Evolutionary conservation across 1,140 invertebrate genomes (phyloP).

Genomic region (Olivierus martensii): DNA sequence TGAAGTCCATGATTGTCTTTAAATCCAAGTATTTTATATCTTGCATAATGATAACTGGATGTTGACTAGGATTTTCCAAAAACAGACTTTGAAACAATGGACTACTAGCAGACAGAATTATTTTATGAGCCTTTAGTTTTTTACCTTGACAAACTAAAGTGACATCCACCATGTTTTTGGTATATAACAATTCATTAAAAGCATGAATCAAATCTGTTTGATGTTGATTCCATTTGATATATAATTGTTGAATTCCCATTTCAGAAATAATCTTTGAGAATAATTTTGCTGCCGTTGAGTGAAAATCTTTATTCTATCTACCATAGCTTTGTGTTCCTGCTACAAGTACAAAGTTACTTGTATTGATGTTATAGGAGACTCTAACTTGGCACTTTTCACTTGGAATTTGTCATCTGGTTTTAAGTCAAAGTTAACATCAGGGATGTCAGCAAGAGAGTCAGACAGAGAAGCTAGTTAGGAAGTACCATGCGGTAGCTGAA

Average conservation of each 20-base stretch:
- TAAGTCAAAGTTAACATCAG: no score
- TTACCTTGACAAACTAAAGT: slow-evolving; percentile 82
- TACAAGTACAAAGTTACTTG: slow-evolving; percentile 13
- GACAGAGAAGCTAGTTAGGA: no score
- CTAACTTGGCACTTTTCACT: slow-evolving; percentile 5
- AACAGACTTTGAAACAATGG: slow-evolving; percentile 87
- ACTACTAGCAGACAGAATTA: slow-evolving; percentile 84
- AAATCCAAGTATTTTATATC: slow-evolving; percentile 75
- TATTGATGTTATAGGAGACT: slow-evolving; percentile 7
- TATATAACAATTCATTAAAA: slow-evolving; percentile 76
- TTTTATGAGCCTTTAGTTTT: slow-evolving; percentile 80
- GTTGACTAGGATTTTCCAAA: slow-evolving; percentile 70
- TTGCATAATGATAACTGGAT: slow-evolving; percentile 82
- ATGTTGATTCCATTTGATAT: slow-evolving; percentile 78
- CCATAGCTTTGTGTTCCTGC: slow-evolving; percentile 12
- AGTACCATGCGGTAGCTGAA: no score
- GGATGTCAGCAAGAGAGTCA: no score
- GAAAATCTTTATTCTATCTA: slow-evolving; percentile 3
- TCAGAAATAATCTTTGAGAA: no score
- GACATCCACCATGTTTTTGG: slow-evolving; percentile 80
- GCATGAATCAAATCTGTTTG: slow-evolving; percentile 78
- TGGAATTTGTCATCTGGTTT: slow-evolving; percentile 4
- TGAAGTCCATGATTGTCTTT: slow-evolving; percentile 67
- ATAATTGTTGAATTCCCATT: no score
- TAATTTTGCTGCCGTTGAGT: no score